These are phyloP conservation scores for Fundulus diaphanus DNA, from an alignment of 2,797 vertebrate species.

Conservation along the genomic window DNA sequence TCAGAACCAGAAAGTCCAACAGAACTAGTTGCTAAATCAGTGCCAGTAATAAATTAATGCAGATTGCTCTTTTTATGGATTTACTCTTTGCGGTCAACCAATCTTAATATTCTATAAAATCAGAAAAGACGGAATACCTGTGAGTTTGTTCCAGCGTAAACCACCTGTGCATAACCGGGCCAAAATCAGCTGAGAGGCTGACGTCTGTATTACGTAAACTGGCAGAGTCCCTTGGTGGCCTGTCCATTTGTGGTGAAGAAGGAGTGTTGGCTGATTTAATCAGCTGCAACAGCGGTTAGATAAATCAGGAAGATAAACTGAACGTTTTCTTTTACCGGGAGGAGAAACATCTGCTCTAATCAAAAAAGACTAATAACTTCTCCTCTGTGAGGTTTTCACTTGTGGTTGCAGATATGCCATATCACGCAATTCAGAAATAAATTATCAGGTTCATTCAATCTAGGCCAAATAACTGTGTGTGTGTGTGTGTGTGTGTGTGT, in stretches of 20 bases:
- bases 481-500: background rate
- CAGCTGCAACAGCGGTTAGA: slow-evolving; percentile 47
- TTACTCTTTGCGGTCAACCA: slow-evolving; percentile 5
- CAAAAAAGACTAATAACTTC: slow-evolving; percentile 63
- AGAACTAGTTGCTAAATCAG: background rate
- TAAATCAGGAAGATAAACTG: slow-evolving; percentile 62
- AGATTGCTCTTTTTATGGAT: background rate
- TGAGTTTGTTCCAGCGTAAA: slow-evolving; percentile 34
- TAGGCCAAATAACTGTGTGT: slow-evolving; percentile 38
- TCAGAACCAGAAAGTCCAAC: background rate
- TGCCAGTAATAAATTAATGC: background rate
- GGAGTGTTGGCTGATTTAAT: slow-evolving; percentile 60
- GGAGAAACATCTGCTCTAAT: slow-evolving; percentile 73
- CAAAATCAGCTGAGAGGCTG: slow-evolving; percentile 52
- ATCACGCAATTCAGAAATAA: slow-evolving; percentile 49
- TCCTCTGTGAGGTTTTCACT: slow-evolving; percentile 40
- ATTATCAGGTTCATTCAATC: slow-evolving; percentile 34
- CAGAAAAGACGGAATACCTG: slow-evolving; percentile 21
- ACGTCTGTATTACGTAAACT: slow-evolving; percentile 52
- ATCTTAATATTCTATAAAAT: slow-evolving; percentile 16
- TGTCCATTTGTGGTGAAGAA: slow-evolving; percentile 55
- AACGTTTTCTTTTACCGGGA: slow-evolving; percentile 39
- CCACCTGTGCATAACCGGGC: slow-evolving; percentile 55
- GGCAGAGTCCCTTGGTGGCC: slow-evolving; percentile 38
- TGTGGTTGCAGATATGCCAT: slow-evolving; percentile 33